These are phyloP conservation scores for Campylomormyrus numenius DNA, from an alignment of 2,113 vertebrate genomes.

Conservation along the genomic window DNA sequence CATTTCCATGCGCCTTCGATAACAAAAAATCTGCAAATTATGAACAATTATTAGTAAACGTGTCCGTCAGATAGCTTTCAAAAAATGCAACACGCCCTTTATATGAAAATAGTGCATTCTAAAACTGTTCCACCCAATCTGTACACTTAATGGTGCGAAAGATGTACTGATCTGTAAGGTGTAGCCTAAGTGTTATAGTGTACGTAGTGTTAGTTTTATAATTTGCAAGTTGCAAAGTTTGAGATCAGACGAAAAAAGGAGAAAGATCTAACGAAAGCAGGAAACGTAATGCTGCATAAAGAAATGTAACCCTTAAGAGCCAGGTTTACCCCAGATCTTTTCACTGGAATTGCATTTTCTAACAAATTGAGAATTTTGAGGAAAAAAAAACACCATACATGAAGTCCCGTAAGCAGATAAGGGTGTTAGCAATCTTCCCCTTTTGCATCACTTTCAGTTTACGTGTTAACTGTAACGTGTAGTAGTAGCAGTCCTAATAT, in stretches of 20 bases:
- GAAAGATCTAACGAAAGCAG: neutral
- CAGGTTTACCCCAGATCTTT: neutral
- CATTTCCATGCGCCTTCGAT: slow-evolving; percentile 36
- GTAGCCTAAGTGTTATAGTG: neutral
- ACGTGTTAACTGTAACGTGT: neutral
- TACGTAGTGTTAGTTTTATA: neutral
- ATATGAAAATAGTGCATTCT: neutral
- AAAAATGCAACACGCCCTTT: neutral
- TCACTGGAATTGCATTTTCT: neutral
- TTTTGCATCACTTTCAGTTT: neutral
- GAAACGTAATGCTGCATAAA: neutral
- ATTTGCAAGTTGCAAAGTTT: neutral
- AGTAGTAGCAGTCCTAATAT: neutral
- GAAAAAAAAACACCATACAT: neutral
- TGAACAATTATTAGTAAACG: neutral
- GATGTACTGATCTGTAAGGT: neutral
- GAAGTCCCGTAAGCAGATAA: neutral
- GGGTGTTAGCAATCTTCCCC: neutral
- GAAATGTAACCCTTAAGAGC: neutral
- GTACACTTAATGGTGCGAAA: neutral
- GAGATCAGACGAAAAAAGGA: neutral
- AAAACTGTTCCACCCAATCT: neutral
- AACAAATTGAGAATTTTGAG: neutral
- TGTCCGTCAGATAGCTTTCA: neutral
- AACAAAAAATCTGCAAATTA: slow-evolving; percentile 46